Conservation (phyloP, 2,888 invertebrate genomes). For the Folsomia candida region DNA sequence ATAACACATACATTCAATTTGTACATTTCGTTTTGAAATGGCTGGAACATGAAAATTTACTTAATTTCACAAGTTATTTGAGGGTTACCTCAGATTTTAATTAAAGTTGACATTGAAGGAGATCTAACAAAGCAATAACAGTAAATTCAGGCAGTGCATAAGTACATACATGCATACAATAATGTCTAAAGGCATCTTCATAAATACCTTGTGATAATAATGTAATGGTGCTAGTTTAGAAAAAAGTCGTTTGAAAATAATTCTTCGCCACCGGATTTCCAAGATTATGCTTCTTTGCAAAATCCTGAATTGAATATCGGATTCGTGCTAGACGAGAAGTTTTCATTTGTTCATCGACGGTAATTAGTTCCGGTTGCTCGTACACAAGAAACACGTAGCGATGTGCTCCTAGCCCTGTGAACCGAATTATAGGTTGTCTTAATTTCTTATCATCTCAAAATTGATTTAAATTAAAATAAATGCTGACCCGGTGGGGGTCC, state of each 20-base stretch:
- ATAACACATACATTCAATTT: too few species aligned
- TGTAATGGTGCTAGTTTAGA: too few species aligned
- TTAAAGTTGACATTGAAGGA: too few species aligned
- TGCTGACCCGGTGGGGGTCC: not conserved
- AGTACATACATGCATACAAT: too few species aligned
- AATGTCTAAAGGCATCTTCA: too few species aligned
- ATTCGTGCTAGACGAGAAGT: not conserved
- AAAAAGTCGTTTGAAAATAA: not conserved
- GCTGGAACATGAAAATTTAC: too few species aligned
- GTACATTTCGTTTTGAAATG: too few species aligned
- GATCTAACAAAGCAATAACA: too few species aligned
- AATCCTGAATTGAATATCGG: not conserved
- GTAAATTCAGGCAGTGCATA: too few species aligned
- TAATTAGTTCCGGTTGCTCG: not conserved
- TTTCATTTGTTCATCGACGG: not conserved
- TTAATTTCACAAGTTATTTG: too few species aligned
- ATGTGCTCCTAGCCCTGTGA: not conserved
- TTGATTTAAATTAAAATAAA: not conserved
- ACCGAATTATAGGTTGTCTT: not conserved
- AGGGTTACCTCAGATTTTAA: too few species aligned
- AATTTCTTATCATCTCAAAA: not conserved
- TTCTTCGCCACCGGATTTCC: not conserved
- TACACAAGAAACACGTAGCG: not conserved
- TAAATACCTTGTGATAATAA: too few species aligned
- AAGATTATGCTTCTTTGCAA: constrained; percentile 4